Evolutionary conservation across 1,140 invertebrate species (phyloP).

Genomic region (Contarinia nasturtii): DNA sequence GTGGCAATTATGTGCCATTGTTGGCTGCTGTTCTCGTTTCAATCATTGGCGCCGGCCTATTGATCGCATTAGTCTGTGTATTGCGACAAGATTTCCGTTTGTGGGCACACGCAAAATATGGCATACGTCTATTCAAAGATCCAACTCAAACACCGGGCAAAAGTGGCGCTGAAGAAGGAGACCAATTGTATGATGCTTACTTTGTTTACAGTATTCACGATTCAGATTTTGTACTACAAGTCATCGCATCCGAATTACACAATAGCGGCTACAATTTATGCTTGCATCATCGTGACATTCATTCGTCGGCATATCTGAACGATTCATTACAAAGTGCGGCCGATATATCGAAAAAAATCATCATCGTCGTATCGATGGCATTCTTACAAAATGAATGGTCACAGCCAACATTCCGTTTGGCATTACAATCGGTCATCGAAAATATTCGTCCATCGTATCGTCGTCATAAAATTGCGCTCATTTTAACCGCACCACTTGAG

Average conservation of each 20-base stretch:
- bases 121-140: constrained; percentile 47
- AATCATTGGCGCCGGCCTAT: constrained; percentile 45
- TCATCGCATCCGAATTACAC: constrained; percentile 60
- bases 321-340: constrained; percentile 59
- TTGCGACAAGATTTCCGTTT: constrained; percentile 54
- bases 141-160: constrained; percentile 24
- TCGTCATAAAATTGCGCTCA: constrained; percentile 49
- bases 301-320: constrained; percentile 42
- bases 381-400: constrained; percentile 60
- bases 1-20: constrained; percentile 46
- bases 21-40: constrained; percentile 51
- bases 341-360: constrained; percentile 48
- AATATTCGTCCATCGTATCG: constrained; percentile 31
- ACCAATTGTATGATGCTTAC: constrained; percentile 70
- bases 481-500: constrained; percentile 37
- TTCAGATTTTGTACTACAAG: constrained; percentile 56
- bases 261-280: constrained; percentile 50
- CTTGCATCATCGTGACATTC: constrained; percentile 53
- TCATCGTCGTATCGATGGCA: constrained; percentile 51
- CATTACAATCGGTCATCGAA: constrained; percentile 52
- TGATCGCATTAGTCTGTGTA: constrained; percentile 48
- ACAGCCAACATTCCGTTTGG: constrained; percentile 44
- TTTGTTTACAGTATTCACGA: constrained; percentile 74
- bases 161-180: constrained; percentile 31
- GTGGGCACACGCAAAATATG: constrained; percentile 54